phyloP scores from a whole-genome alignment of 2,797 vertebrate genomes.

The Danio kyathit region DNA sequence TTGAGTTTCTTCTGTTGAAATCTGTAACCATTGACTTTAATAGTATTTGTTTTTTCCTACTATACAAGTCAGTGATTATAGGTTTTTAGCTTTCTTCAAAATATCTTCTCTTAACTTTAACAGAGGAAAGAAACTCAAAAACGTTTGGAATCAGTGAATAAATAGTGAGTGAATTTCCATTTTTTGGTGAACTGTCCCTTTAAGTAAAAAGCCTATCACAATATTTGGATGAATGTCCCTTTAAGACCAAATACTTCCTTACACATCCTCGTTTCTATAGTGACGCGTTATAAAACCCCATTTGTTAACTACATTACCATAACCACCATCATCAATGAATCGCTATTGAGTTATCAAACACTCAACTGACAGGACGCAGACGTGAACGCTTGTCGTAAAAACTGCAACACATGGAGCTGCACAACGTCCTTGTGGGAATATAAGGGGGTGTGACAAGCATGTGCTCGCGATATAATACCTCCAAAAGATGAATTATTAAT shows the following conservation, averaged over 20 bases:
- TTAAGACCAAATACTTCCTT: constrained; percentile 36
- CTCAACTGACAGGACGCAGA: not conserved
- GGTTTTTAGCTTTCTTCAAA: too few species aligned
- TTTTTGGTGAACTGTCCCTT: too few species aligned
- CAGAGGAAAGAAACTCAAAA: too few species aligned
- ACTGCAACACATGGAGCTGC: not conserved
- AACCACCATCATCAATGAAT: not conserved
- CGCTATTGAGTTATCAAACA: not conserved
- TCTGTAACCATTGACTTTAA: too few species aligned
- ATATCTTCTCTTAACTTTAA: too few species aligned
- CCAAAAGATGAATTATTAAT: not conserved
- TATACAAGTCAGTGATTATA: too few species aligned
- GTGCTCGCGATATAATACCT: not conserved
- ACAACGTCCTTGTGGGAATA: constrained; percentile 30
- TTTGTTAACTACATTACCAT: not conserved
- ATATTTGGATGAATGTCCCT: constrained; percentile 8
- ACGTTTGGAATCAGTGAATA: too few species aligned
- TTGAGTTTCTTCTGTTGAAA: too few species aligned
- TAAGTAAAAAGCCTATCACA: too few species aligned
- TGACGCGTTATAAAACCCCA: constrained; percentile 4
- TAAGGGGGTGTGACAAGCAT: not conserved
- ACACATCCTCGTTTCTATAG: constrained; percentile 51
- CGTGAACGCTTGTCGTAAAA: not conserved
- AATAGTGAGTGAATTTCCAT: too few species aligned
- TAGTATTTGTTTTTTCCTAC: too few species aligned